A percentile compares a stretch with the other conserved stretches of the same genome.
Evolutionary conservation across 2,888 invertebrate species (phyloP).

Genomic region (Drosophila siamana): DNA sequence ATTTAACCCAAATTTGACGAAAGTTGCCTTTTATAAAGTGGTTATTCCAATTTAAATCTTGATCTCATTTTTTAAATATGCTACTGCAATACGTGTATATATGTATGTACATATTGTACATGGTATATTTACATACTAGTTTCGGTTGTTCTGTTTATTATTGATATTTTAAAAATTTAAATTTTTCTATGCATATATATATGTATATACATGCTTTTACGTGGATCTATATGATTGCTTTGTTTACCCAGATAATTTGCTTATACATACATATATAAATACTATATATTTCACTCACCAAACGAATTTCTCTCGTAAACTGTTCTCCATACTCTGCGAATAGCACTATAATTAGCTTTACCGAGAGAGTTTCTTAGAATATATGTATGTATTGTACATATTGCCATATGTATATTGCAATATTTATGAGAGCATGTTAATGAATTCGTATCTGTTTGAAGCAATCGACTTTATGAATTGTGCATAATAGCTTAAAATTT

Average conservation of each 20-base stretch:
- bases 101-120: conserved; percentile 4
- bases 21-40: background rate
- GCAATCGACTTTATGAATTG: conserved; percentile 35
- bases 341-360: conserved; percentile 62
- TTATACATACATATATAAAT: conserved; percentile 5
- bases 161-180: too few relatives aligned
- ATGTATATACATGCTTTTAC: conserved; percentile 7
- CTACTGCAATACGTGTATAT: background rate
- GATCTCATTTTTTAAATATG: too few relatives aligned
- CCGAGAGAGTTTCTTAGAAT: conserved; percentile 36
- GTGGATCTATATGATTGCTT: conserved; percentile 10
- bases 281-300: conserved; percentile 2
- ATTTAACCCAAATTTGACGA: background rate
- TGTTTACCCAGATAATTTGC: conserved; percentile 21
- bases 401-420: conserved; percentile 20
- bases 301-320: background rate
- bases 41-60: too few relatives aligned
- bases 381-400: conserved; percentile 6
- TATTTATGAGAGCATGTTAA: conserved; percentile 19
- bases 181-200: background rate
- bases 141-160: too few relatives aligned
- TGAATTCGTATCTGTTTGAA: conserved; percentile 17
- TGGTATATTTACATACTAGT: too few relatives aligned
- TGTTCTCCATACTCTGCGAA: conserved; percentile 11
- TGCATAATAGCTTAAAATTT: conserved; percentile 19